phyloP scores from a whole-genome alignment of 2,888 invertebrate genomes.

The Melikaiella ostensackeni region DNA sequence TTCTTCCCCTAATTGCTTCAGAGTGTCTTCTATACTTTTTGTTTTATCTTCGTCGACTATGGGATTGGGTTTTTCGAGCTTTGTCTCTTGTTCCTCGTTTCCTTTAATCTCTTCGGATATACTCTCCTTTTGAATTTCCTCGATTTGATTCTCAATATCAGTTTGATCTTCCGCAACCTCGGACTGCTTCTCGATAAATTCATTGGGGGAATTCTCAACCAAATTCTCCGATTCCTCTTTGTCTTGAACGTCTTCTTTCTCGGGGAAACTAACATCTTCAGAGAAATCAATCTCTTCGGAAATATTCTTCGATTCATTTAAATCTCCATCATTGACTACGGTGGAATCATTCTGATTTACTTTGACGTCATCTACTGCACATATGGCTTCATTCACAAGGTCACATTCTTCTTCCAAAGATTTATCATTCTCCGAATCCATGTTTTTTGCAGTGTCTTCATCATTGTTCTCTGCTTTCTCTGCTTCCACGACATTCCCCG shows the following conservation, averaged over 20 bases:
- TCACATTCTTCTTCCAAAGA: slow-evolving; percentile 32
- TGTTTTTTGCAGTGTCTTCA: slow-evolving; percentile 6
- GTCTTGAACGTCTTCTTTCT: background rate
- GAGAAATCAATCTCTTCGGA: slow-evolving; percentile 16
- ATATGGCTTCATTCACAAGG: slow-evolving; percentile 14
- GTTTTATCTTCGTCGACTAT: background rate
- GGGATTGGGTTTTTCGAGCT: background rate
- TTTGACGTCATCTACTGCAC: background rate
- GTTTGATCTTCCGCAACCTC: background rate
- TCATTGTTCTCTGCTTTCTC: background rate
- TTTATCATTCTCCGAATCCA: background rate
- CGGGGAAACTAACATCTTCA: slow-evolving; percentile 8
- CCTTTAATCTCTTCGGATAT: background rate
- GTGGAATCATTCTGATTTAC: slow-evolving; percentile 21
- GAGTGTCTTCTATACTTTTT: slow-evolving; percentile 29
- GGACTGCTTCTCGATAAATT: background rate
- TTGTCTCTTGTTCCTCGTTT: background rate
- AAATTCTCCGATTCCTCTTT: background rate
- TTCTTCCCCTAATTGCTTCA: slow-evolving; percentile 22
- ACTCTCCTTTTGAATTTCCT: too few relatives aligned
- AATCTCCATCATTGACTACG: background rate
- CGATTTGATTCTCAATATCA: too few relatives aligned
- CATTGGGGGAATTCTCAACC: background rate
- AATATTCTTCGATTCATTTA: slow-evolving; percentile 17
- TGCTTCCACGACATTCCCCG: background rate